These are phyloP conservation scores for Electrophaes corylata DNA, from an alignment of 2,888 invertebrate species.

Conservation along the genomic window DNA sequence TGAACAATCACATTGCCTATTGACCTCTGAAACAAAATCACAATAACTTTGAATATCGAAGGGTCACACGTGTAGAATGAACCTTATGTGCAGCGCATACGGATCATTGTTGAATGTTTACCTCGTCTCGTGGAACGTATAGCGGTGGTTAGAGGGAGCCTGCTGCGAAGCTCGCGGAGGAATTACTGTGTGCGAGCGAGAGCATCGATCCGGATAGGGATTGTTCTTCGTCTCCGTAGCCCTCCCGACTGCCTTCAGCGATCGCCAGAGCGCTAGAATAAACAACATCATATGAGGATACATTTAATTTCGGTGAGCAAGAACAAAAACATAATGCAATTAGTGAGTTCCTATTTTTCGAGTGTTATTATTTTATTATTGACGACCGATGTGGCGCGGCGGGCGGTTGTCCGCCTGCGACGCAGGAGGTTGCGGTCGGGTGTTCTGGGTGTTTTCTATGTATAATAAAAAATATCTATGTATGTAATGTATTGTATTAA, in stretches of 20 bases:
- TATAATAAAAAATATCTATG: too few relatives aligned
- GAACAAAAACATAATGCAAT: too few relatives aligned
- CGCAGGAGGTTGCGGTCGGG: too few relatives aligned
- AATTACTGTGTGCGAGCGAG: constrained; percentile 97
- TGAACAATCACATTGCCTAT: constrained; percentile 11
- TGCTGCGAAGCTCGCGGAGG: constrained; percentile 95
- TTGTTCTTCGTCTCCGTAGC: constrained; percentile 95
- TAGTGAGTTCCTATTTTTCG: too few relatives aligned
- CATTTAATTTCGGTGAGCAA: too few relatives aligned
- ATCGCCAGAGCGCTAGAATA: constrained; percentile 92
- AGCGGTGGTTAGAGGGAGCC: constrained; percentile 86
- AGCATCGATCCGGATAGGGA: constrained; percentile 97
- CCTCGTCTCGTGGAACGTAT: constrained; percentile 26
- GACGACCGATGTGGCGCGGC: too few relatives aligned
- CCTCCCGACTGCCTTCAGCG: constrained; percentile 95
- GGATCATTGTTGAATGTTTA: constrained; percentile 12
- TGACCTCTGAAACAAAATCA: constrained; percentile 1
- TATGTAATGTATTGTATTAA: too few relatives aligned
- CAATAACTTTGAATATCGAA: not conserved
- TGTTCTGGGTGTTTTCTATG: too few relatives aligned
- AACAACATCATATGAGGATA: not conserved
- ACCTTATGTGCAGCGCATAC: constrained; percentile 13
- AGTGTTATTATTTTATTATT: too few relatives aligned
- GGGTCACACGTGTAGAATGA: constrained; percentile 11
- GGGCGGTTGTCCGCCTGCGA: too few relatives aligned